These are phyloP conservation scores for Catagonus wagneri DNA, from an alignment of 2,113 vertebrate species.

Conservation along the genomic window DNA sequence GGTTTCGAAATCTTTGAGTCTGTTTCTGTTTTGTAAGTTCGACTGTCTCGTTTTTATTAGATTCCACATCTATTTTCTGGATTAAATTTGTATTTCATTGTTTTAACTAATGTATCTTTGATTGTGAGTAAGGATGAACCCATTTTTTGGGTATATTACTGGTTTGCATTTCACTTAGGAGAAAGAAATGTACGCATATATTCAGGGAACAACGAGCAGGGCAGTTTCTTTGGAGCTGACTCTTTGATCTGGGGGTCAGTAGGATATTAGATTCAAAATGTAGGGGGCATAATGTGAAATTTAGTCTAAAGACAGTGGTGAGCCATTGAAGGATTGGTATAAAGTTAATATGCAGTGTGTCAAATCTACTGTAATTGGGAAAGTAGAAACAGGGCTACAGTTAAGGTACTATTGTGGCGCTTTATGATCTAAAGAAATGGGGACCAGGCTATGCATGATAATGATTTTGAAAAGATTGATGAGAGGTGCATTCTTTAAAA, in stretches of 20 bases:
- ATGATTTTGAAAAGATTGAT: neutral
- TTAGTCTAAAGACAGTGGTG: neutral
- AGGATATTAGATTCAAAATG: neutral
- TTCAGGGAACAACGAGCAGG: neutral
- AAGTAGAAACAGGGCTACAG: neutral
- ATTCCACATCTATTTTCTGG: neutral
- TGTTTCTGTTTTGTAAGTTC: too few relatives aligned
- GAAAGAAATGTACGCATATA: constrained; percentile 6
- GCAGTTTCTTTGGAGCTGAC: neutral
- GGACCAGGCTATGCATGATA: neutral
- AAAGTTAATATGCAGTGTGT: neutral
- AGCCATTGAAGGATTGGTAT: neutral
- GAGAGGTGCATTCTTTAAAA: neutral
- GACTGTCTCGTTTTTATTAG: too few relatives aligned
- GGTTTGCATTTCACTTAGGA: neutral
- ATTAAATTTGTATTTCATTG: neutral
- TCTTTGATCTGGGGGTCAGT: neutral
- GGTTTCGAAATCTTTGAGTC: too few relatives aligned
- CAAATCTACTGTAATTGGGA: neutral
- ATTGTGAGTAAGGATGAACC: neutral
- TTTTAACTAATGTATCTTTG: constrained; percentile 1
- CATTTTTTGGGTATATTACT: neutral
- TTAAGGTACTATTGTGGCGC: neutral
- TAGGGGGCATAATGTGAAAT: neutral
- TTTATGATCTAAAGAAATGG: neutral